Evolutionary conservation across 2,797 vertebrate genomes (phyloP).

Genomic region (Cossypha dichroa): DNA sequence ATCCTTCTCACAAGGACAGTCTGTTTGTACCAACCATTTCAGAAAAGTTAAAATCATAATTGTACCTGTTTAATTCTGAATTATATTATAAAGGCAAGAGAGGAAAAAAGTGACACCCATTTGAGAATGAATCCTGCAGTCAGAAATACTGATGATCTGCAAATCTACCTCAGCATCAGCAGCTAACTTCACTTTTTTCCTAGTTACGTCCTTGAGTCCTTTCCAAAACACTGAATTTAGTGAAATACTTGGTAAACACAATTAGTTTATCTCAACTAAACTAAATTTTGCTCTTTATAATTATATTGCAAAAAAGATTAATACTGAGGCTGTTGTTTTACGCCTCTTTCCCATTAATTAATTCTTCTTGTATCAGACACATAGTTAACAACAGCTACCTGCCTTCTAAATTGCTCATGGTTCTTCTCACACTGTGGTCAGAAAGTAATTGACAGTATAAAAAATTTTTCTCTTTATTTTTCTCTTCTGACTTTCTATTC

Average conservation of each 20-base stretch:
- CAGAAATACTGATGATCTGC: neutral
- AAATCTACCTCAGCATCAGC: neutral
- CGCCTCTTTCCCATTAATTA: neutral
- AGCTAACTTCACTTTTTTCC: neutral
- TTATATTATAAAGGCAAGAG: neutral
- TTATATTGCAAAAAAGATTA: neutral
- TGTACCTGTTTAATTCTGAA: neutral
- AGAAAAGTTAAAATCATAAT: neutral
- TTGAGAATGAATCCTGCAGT: neutral
- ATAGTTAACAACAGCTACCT: neutral
- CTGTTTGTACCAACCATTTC: neutral
- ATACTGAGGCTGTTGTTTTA: neutral
- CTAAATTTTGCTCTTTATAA: neutral
- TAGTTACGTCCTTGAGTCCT: neutral
- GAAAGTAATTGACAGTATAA: neutral
- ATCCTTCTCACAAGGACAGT: neutral
- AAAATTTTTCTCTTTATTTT: neutral
- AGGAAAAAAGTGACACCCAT: fast-evolving
- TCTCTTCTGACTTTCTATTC: neutral
- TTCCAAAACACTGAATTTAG: neutral
- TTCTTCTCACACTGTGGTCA: neutral
- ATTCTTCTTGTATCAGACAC: neutral
- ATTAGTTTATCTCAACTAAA: neutral
- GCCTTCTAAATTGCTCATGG: neutral
- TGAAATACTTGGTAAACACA: neutral